Conservation (phyloP, 2,797 vertebrate genomes). For the Rhinatrema bivittatum region DNA sequence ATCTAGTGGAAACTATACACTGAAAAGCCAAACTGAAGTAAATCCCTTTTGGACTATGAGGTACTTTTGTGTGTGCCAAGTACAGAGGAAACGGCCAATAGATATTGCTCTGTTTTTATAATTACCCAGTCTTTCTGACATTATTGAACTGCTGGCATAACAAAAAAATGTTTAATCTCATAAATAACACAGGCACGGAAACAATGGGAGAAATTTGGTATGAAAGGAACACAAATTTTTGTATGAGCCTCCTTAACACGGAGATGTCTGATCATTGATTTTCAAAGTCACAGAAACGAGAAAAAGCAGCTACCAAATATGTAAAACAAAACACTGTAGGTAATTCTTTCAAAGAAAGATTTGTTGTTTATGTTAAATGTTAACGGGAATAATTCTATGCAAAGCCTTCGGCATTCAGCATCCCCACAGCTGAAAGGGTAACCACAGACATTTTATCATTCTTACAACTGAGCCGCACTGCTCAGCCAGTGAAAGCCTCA, state of each 20-base stretch:
- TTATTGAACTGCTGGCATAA: slow-evolving; percentile 5
- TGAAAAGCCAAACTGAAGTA: neutral
- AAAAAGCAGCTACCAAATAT: slow-evolving; percentile 6
- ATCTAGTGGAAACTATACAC: neutral
- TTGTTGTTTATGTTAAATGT: neutral
- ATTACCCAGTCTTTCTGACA: slow-evolving; percentile 8
- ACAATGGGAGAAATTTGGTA: neutral
- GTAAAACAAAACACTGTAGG: slow-evolving; percentile 3
- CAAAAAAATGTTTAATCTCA: slow-evolving; percentile 18
- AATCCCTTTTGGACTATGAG: neutral
- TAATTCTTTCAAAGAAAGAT: no score
- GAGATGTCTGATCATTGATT: neutral
- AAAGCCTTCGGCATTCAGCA: neutral
- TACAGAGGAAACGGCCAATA: slow-evolving; percentile 1
- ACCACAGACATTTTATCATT: slow-evolving; percentile 5
- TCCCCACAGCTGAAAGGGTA: neutral
- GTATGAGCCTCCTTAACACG: neutral
- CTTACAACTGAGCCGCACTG: neutral
- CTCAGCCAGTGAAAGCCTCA: neutral
- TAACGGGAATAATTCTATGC: neutral
- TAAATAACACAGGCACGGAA: slow-evolving; percentile 9
- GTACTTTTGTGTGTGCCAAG: slow-evolving; percentile 3
- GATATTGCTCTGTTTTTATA: slow-evolving; percentile 2
- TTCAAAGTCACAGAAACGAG: slow-evolving; percentile 14
- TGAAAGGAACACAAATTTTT: slow-evolving; percentile 5